A percentile compares a stretch with the other conserved stretches of the same genome.
Evolutionary conservation across 2,797 vertebrate genomes (phyloP).

Genomic region (Malacoctenus gilli): DNA sequence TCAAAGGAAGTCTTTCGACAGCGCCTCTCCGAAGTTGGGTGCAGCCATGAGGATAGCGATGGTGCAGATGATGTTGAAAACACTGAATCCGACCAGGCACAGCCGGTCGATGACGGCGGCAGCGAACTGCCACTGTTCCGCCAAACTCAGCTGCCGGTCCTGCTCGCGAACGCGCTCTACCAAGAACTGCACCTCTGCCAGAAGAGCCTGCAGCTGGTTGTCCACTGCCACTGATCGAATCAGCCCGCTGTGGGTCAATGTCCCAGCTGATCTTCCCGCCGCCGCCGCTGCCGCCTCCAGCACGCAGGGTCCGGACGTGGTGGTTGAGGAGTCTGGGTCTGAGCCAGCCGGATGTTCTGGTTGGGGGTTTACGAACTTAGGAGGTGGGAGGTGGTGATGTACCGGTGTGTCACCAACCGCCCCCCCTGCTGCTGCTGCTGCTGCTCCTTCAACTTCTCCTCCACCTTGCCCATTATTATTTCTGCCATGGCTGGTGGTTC

Average conservation of each 20-base stretch:
- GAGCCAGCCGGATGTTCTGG: conserved; percentile 60
- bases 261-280: conserved; percentile 31
- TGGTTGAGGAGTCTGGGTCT: conserved; percentile 64
- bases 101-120: conserved; percentile 85
- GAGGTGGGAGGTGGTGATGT: conserved; percentile 68
- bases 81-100: conserved; percentile 84
- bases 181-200: conserved; percentile 82
- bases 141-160: conserved; percentile 77
- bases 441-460: conserved; percentile 53
- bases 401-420: conserved; percentile 59
- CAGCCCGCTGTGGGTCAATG: conserved; percentile 42
- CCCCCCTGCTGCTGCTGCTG: conserved; percentile 23
- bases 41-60: conserved; percentile 88
- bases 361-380: conserved; percentile 65
- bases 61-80: conserved; percentile 87
- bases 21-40: conserved; percentile 85
- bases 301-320: conserved; percentile 56
- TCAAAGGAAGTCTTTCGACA: conserved; percentile 86
- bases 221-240: conserved; percentile 62
- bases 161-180: conserved; percentile 81
- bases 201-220: conserved; percentile 80
- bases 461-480: conserved; percentile 35
- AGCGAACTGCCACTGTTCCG: conserved; percentile 86
- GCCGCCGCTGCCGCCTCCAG: conserved; percentile 35
- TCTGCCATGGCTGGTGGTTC: conserved; percentile 45